phyloP scores from a whole-genome alignment of 2,797 vertebrate genomes.

The Schizopygopsis pylzovi region DNA sequence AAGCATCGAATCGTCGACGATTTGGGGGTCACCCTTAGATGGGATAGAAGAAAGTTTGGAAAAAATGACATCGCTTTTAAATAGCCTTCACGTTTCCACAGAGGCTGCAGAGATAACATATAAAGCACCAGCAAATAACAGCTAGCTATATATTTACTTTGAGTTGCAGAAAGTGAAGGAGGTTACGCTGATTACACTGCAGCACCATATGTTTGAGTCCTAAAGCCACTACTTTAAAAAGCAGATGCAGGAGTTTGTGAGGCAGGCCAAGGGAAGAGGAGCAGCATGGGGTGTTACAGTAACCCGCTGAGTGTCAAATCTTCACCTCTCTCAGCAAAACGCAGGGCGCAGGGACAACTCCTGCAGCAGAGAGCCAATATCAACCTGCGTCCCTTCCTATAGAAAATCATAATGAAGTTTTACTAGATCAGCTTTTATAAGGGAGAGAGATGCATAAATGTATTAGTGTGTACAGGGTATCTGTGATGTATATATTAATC shows the following conservation, averaged over 20 bases:
- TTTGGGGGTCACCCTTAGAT: no score
- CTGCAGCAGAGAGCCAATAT: conserved; percentile 47
- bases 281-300: conserved; percentile 39
- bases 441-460: conserved; percentile 25
- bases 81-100: background rate
- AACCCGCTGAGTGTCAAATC: conserved; percentile 54
- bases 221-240: conserved; percentile 29
- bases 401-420: conserved; percentile 40
- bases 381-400: conserved; percentile 29
- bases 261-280: conserved; percentile 28
- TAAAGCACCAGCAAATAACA: conserved; percentile 6
- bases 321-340: conserved; percentile 54
- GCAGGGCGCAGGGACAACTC: conserved; percentile 48
- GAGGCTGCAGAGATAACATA: conserved; percentile 7
- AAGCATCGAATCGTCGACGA: no score
- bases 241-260: conserved; percentile 47
- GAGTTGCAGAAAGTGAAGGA: conserved; percentile 33
- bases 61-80: background rate
- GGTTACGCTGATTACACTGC: conserved; percentile 35
- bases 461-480: conserved; percentile 45
- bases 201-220: conserved; percentile 44
- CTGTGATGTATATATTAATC: conserved; percentile 48
- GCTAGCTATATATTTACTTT: conserved; percentile 19
- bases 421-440: conserved; percentile 52
- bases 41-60: background rate